These are phyloP conservation scores for Pseudochromis fuscus DNA, from an alignment of 2,797 vertebrate genomes.

Conservation along the genomic window DNA sequence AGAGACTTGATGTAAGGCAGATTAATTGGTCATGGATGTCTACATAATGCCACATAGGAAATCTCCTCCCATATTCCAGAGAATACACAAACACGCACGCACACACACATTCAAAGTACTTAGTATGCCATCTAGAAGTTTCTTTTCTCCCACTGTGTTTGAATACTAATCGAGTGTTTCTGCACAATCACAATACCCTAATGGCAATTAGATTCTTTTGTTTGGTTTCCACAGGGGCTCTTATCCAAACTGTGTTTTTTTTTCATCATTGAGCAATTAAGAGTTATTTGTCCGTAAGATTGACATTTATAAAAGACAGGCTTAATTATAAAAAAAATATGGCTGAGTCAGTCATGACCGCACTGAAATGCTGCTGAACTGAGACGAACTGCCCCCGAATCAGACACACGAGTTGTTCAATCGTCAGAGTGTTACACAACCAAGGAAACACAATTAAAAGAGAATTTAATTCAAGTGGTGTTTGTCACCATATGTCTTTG, in stretches of 20 bases:
- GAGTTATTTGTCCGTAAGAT: slow-evolving; percentile 86
- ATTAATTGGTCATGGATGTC: slow-evolving; percentile 87
- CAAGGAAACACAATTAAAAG: slow-evolving; percentile 29
- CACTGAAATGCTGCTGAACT: slow-evolving; percentile 39
- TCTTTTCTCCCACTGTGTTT: slow-evolving; percentile 84
- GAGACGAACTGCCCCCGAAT: slow-evolving; percentile 49
- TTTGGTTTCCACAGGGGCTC: slow-evolving; percentile 84
- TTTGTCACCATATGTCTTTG: slow-evolving; percentile 25
- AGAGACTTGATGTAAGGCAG: slow-evolving; percentile 83
- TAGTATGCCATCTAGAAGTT: slow-evolving; percentile 85
- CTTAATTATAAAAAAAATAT: slow-evolving; percentile 79
- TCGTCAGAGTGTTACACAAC: slow-evolving; percentile 11
- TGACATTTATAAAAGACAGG: slow-evolving; percentile 83
- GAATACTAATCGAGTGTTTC: slow-evolving; percentile 86
- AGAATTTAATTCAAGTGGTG: slow-evolving; percentile 30
- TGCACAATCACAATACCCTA: slow-evolving; percentile 83
- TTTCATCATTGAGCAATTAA: slow-evolving; percentile 86
- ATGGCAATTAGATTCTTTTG: slow-evolving; percentile 87
- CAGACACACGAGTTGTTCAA: slow-evolving; percentile 31
- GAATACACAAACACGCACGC: slow-evolving; percentile 66
- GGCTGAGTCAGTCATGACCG: slow-evolving; percentile 68
- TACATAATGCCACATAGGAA: slow-evolving; percentile 86
- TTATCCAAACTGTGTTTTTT: slow-evolving; percentile 80
- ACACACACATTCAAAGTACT: slow-evolving; percentile 70
- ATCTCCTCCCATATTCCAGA: slow-evolving; percentile 80